Evolutionary conservation across 2,888 invertebrate genomes (phyloP).

Genomic region (Tinea pellionella): DNA sequence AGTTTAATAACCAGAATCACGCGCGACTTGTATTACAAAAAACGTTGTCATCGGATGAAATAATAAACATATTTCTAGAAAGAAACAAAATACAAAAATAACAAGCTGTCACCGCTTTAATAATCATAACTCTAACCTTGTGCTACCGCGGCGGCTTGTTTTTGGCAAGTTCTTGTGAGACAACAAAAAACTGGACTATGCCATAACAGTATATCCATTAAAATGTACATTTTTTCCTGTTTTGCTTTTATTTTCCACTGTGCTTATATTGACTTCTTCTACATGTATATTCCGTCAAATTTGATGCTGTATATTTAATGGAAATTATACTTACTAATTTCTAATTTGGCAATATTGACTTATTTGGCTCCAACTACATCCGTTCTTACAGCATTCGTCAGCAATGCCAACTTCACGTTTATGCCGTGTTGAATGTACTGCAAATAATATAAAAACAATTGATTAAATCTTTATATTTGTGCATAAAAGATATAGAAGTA

Average conservation of each 20-base stretch:
- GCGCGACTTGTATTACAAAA: neutral
- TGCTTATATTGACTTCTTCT: neutral
- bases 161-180: neutral
- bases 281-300: neutral
- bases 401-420: conserved; percentile 49
- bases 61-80: neutral
- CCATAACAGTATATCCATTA: neutral
- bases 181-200: neutral
- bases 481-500: neutral
- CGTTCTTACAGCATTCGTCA: conserved; percentile 51
- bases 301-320: neutral
- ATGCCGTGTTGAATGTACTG: conserved; percentile 48
- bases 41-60: neutral
- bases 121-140: neutral
- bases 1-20: neutral
- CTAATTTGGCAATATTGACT: conserved; percentile 56
- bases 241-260: neutral
- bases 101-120: neutral
- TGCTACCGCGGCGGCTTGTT: neutral
- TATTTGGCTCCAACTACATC: conserved; percentile 52
- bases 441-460: conserved; percentile 17
- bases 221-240: neutral
- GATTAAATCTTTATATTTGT: neutral
- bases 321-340: conserved; percentile 38
- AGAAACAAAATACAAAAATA: neutral